A percentile compares a stretch with the other conserved stretches of the same genome.
These are phyloP conservation scores for Aselliscus stoliczkanus DNA, from an alignment of 2,797 vertebrate genomes.

Conservation along the genomic window DNA sequence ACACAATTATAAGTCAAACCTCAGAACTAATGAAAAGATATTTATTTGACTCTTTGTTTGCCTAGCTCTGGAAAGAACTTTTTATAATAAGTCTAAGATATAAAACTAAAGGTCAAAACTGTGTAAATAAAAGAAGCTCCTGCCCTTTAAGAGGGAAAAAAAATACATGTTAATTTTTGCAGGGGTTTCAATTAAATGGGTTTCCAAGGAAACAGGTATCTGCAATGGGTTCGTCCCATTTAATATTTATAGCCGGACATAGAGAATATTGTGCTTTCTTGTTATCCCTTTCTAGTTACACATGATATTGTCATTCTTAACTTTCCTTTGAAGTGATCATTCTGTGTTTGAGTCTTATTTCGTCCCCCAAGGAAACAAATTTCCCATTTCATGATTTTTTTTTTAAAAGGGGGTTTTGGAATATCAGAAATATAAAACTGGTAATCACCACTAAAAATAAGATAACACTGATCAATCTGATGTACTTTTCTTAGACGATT, in stretches of 20 bases:
- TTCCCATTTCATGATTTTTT: neutral
- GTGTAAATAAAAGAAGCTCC: conserved; percentile 50
- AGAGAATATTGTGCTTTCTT: conserved; percentile 5
- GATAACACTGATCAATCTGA: neutral
- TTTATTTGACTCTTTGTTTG: neutral
- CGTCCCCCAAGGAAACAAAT: neutral
- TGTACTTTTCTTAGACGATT: neutral
- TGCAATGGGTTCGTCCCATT: conserved; percentile 49
- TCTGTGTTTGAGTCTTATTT: neutral
- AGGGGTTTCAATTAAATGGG: conserved; percentile 65
- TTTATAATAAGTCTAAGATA: conserved; percentile 62
- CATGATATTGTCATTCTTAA: neutral
- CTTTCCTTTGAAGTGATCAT: neutral
- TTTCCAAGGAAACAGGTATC: conserved; percentile 80
- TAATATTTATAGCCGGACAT: conserved; percentile 57
- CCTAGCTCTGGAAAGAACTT: conserved; percentile 44
- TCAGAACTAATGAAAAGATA: conserved; percentile 66
- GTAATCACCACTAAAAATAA: neutral
- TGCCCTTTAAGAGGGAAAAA: conserved; percentile 49
- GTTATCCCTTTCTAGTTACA: neutral
- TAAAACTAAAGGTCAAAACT: conserved; percentile 63
- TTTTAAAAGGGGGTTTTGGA: neutral
- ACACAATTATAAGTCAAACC: neutral
- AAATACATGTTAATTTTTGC: conserved; percentile 70
- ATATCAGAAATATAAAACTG: neutral